phyloP scores from a whole-genome alignment of 2,888 invertebrate species.

The Amiota mariae region DNA sequence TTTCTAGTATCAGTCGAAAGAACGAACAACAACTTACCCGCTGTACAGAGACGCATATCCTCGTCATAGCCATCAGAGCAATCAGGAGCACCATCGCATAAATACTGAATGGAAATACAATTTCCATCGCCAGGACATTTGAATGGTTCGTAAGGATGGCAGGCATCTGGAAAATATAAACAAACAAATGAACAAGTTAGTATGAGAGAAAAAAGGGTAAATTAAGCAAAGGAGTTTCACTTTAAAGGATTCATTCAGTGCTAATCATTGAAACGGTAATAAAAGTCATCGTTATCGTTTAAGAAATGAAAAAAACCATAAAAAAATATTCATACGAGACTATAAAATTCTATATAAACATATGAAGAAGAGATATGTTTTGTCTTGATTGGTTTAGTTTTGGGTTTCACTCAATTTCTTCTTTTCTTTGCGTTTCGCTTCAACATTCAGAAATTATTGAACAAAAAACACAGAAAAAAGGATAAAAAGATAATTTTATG shows the following conservation, averaged over 20 bases:
- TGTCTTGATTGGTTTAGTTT: too few species aligned
- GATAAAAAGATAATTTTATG: too few species aligned
- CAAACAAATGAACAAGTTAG: neutral
- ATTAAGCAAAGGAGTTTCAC: neutral
- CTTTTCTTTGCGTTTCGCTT: too few species aligned
- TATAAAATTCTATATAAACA: too few species aligned
- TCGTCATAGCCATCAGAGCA: slow-evolving; percentile 97
- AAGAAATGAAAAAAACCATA: too few species aligned
- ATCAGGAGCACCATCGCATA: slow-evolving; percentile 95
- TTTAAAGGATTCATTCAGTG: neutral
- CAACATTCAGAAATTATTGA: too few species aligned
- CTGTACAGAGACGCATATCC: slow-evolving; percentile 94
- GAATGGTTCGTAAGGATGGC: slow-evolving; percentile 97
- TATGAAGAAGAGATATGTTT: too few species aligned
- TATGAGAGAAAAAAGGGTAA: neutral
- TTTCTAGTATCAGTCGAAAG: neutral
- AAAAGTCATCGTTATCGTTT: too few species aligned
- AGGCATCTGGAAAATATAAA: slow-evolving; percentile 77
- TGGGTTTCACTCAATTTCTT: too few species aligned
- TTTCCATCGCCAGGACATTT: slow-evolving; percentile 94
- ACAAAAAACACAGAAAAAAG: too few species aligned
- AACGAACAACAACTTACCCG: slow-evolving; percentile 78
- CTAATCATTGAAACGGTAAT: too few species aligned
- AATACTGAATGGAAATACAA: slow-evolving; percentile 96
- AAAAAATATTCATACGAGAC: too few species aligned